Evolutionary conservation across 2,797 vertebrate species (phyloP).

Genomic region (Acanthiza pusilla): DNA sequence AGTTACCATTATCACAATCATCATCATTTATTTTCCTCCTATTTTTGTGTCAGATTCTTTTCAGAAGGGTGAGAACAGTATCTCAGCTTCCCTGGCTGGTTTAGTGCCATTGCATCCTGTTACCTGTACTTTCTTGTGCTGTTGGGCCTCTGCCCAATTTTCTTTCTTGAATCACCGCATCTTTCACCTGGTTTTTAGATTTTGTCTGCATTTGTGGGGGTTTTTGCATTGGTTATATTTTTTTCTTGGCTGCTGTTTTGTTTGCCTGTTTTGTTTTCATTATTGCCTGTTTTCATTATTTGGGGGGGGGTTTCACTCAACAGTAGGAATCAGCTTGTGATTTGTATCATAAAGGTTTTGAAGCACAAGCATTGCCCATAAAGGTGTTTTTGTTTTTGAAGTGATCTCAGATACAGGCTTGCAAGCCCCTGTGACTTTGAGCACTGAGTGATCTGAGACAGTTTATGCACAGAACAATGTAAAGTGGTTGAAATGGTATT

Average conservation of each 20-base stretch:
- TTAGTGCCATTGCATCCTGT: neutral
- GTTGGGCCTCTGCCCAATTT: neutral
- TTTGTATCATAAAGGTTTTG: neutral
- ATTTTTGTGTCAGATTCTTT: neutral
- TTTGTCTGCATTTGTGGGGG: neutral
- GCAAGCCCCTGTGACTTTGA: fast-evolving
- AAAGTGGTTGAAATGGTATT: neutral
- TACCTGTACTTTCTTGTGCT: fast-evolving
- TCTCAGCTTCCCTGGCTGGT: neutral
- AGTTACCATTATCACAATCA: neutral
- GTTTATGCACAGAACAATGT: neutral
- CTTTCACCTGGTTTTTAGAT: neutral
- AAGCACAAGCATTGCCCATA: neutral
- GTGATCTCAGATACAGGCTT: neutral
- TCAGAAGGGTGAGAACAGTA: neutral
- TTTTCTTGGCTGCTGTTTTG: neutral
- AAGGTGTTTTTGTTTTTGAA: neutral
- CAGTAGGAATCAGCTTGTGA: neutral
- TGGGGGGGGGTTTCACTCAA: neutral
- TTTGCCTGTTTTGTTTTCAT: neutral
- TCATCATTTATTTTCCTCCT: neutral
- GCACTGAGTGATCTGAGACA: neutral
- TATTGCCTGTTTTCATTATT: too few species aligned
- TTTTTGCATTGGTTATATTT: neutral
- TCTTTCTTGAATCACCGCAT: fast-evolving